Base-by-base conservation (phyloP, 1,140 invertebrate species). In the Lucilia cuprina region DNA sequence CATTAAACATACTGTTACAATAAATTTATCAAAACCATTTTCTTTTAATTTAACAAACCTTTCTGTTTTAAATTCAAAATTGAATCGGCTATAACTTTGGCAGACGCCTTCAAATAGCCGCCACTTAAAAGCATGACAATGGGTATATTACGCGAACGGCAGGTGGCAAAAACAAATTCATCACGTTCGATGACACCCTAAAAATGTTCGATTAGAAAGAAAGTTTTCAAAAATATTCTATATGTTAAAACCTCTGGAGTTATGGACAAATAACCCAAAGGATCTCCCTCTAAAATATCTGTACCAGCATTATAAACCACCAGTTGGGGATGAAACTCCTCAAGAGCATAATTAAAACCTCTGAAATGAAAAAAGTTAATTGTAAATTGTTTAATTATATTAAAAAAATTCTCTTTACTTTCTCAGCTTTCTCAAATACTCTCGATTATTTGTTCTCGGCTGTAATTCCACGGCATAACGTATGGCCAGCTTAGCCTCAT, bases 281-380 rank as follows among this genome's bases (percentile, higher is more conserved):
- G 94, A 92, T 98, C 97, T 0, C 95, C 94, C 50, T 94, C 92
- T 35, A 98, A 91, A 47, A 96, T 93, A 92, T 98, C 97, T 12
- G 96, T 98, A 8, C 97, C 97, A 55, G 97, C 97, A 92, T 97
- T 97, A 89, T 97, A 98, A 34, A 98, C 93, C 74, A 98, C 92
- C 34, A 98, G 91, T 90, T 97, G 94, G 0, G 97, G 95, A 78
- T 91, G 91, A 91, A 97, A 98, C 87, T 96, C 94, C n/a, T 50
- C 47, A 41, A 85, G 74, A 7, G 84, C 65, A 70, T 17, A 47
- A 41, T 65, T 83, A 14, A 85, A 80, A 5, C 49, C 82, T 13
- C 83, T 85, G 5, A 49, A 84, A 41, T 14, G 49, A 49, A 30
- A 34, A 74, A 9, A 50, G 8, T 55, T 70, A 65, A 82, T 41